Base-by-base conservation (phyloP, 2,888 invertebrate species). In the Electrophaes corylata region DNA sequence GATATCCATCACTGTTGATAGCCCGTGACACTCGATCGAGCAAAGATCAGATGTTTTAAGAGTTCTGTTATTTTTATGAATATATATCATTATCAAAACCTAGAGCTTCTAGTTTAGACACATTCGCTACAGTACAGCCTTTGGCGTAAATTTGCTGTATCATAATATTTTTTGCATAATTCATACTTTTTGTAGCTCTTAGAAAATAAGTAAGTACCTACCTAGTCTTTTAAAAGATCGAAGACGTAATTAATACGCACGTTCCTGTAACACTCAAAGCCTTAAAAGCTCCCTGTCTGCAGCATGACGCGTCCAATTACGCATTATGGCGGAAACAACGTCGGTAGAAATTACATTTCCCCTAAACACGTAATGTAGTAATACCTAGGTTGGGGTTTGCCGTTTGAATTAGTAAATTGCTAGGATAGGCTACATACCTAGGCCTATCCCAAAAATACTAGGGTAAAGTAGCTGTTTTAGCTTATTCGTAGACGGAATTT, bases 251-350 rank as follows among this genome's bases (percentile, higher is more conserved):
- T 37, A 29, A 33, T 47, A 4, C 20, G 4, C 1, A 51, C 45
- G 45, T 55, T 57, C 49, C 59, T 45, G 54, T 20, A 16, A 37
- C 37, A 37, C 12, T 20, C n/a, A 47, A 46, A 46, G 44, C 60
- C 53, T 47, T 55, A 47, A 55, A 64, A 59, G 47, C 45, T 48
- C 44, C 48, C 40, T 40, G 14, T 20, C 19, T 20, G n/a, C n/a
- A n/a, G n/a, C n/a, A n/a, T n/a, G n/a, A n/a, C 20, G 26, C 3
- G n/a, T 58, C 43, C 23, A 48, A 57, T 57, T 57, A 57, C 48
- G 37, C 51, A 37, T 12, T 18, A 47, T 37, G 33, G 48, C 45
- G 54, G 51, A 55, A 51, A 54, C 45, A 58, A n/a, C n/a, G 5
- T 8, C n/a, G 18, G 6, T 23, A 8, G 5, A 40, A 33, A 16